Evolutionary conservation across 2,113 vertebrate species (phyloP).

Genomic region (Aix galericulata): DNA sequence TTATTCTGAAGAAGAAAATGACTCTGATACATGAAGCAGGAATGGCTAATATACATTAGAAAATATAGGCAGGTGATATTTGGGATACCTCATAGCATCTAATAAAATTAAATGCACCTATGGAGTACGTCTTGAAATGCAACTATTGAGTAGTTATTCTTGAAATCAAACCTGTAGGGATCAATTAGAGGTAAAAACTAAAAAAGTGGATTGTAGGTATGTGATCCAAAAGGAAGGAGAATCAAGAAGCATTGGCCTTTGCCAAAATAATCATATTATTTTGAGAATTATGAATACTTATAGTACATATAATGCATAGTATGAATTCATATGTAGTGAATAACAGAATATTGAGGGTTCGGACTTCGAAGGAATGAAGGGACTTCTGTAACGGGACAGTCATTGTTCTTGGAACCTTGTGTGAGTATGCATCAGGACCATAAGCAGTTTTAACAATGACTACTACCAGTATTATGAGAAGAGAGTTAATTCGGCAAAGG

Average conservation of each 20-base stretch:
- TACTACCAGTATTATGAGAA: neutral
- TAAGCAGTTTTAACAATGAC: neutral
- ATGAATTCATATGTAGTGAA: neutral
- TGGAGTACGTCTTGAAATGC: neutral
- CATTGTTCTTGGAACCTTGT: neutral
- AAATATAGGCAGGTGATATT: neutral
- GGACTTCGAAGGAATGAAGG: neutral
- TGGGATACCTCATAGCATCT: neutral
- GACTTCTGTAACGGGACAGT: no score
- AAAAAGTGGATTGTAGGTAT: neutral
- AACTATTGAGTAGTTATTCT: neutral
- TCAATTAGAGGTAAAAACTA: neutral
- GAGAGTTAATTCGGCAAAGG: neutral
- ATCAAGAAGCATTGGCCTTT: neutral
- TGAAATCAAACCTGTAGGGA: neutral
- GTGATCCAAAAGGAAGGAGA: neutral
- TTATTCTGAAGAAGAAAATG: neutral
- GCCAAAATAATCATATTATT: neutral
- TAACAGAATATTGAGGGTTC: neutral
- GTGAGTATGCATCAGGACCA: neutral
- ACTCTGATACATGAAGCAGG: neutral
- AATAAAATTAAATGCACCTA: neutral
- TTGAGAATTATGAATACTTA: neutral
- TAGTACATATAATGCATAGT: neutral
- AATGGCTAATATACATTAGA: neutral